A percentile compares a stretch with the other conserved stretches of the same genome.
phyloP scores from a whole-genome alignment of 2,113 vertebrate species.

The Ifrita kowaldi region DNA sequence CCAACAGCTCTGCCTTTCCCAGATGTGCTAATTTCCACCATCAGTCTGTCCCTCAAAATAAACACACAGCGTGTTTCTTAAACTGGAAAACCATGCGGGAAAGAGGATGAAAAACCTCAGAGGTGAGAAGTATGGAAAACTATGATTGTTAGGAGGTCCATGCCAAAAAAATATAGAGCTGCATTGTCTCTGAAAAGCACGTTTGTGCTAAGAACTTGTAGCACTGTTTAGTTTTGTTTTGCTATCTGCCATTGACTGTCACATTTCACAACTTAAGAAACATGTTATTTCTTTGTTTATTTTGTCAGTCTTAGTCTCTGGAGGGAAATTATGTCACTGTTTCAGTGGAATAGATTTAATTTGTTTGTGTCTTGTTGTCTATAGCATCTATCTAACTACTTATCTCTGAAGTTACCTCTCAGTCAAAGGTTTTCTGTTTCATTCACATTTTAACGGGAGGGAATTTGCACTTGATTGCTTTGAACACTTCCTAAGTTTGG shows the following conservation, averaged over 20 bases:
- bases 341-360: conserved; percentile 77
- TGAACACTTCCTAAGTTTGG: conserved; percentile 64
- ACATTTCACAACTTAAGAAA: conserved; percentile 79
- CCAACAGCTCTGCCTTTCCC: not conserved
- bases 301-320: conserved; percentile 80
- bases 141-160: not conserved
- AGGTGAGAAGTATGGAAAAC: not conserved
- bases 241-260: conserved; percentile 78
- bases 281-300: conserved; percentile 81
- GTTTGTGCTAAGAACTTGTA: conserved; percentile 54
- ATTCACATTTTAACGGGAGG: conserved; percentile 49
- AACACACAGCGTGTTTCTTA: not conserved
- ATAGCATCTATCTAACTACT: conserved; percentile 71
- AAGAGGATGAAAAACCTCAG: not conserved
- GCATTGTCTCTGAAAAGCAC: not conserved
- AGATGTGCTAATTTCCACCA: not conserved
- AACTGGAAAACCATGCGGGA: not conserved
- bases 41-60: not conserved
- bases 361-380: conserved; percentile 76
- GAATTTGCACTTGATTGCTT: conserved; percentile 67
- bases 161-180: not conserved
- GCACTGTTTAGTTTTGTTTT: conserved; percentile 71
- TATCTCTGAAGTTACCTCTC: conserved; percentile 71
- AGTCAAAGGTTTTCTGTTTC: conserved; percentile 72
- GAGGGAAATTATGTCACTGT: conserved; percentile 79